Evolutionary conservation across 2,797 vertebrate species (phyloP), one percentile per base, ranked within the genome.

Genomic region (Hypotaenidia okinawae): DNA sequence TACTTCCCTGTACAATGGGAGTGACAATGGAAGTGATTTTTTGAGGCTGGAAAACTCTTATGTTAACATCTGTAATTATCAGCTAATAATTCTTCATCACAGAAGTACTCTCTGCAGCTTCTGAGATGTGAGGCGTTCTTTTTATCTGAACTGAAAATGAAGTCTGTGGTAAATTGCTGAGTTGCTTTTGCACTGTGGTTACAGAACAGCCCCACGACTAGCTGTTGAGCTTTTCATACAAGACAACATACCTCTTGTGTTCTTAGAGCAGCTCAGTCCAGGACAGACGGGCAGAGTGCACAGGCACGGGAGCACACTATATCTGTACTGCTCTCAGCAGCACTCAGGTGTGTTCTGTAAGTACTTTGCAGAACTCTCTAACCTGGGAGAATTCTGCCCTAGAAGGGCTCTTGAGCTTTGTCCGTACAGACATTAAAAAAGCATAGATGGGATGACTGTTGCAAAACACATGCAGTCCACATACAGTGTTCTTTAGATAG

Each of bases 161-260:
- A 32, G 17, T 15, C 25, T 45, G 7, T 4, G 5, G 24, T 62
- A 62, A 82, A 68, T 35, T 41, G 39, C 51, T 3, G 17, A 24
- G 39, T 32, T 2, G 1, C 11, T 59, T 75, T 49, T 43, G 35
- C 28, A 33, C 11, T 23, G 17, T 55, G 24, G 17, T 61, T 49
- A 59, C 25, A 64, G 32, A 67, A 32, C 30, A 54, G 51, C 30
- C 9, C 55, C 30, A 14, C 14, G 55, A 47, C 16, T 14, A 21
- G 19, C 43, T n/a, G 17, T 52, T 68, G 55, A 73, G 30, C 30
- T 61, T 63, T 39, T 59, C 4, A 0, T 8, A 27, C 24, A 22
- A 21, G 15, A 24, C 28, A 28, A 16, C 9, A 3, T 30, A 43
- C 5, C 9, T 16, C 33, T 49, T 16, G 12, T 0, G 0, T 11